These are phyloP conservation scores for Coenonympha arcania DNA, from an alignment of 2,888 invertebrate genomes.

Conservation along the genomic window DNA sequence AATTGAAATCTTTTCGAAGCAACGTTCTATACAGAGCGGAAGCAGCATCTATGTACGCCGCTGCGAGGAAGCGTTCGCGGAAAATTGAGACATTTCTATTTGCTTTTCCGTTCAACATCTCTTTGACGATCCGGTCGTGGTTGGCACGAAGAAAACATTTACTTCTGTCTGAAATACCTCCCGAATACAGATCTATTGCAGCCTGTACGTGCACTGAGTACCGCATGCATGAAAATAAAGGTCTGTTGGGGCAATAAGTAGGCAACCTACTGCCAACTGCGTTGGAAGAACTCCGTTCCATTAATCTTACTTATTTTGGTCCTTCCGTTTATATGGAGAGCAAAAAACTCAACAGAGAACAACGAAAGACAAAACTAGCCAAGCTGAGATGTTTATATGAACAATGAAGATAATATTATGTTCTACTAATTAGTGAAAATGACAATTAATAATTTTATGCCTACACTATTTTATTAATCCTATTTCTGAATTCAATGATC, in stretches of 20 bases:
- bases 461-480: too few relatives aligned
- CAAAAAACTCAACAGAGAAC: too few relatives aligned
- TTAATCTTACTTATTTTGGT: too few relatives aligned
- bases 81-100: conserved; percentile 71
- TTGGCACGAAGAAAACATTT: conserved; percentile 38
- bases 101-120: conserved; percentile 61
- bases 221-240: background rate
- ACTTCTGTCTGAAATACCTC: conserved; percentile 35
- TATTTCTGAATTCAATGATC: background rate
- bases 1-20: conserved; percentile 41
- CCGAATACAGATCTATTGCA: conserved; percentile 14
- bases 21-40: conserved; percentile 27
- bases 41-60: conserved; percentile 29
- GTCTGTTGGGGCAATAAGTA: background rate
- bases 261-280: background rate
- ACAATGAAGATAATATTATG: too few relatives aligned
- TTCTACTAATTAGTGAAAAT: too few relatives aligned
- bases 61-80: conserved; percentile 51
- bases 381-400: too few relatives aligned
- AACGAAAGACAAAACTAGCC: too few relatives aligned
- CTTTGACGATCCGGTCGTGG: conserved; percentile 36
- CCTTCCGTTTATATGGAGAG: too few relatives aligned
- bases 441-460: too few relatives aligned
- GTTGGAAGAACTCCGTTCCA: background rate
- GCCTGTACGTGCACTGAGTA: conserved; percentile 8